These are phyloP conservation scores for Rhaphigaster nebulosa DNA, from an alignment of 2,888 invertebrate species.

Conservation along the genomic window DNA sequence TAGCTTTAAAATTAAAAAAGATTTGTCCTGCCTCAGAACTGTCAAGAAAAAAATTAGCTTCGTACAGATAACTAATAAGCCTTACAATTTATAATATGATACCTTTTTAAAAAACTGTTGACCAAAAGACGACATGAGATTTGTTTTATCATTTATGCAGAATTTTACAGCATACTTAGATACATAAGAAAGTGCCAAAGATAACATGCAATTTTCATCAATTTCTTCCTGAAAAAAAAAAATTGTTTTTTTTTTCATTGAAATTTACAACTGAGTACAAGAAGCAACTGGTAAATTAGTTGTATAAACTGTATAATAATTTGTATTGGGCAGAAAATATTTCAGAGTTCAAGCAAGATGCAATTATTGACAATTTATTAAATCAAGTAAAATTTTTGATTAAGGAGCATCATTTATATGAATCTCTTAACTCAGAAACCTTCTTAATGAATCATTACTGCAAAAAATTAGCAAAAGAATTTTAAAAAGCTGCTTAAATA, in stretches of 20 bases:
- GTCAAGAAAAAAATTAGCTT: too few relatives aligned
- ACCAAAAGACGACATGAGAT: background rate
- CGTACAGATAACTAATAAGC: too few relatives aligned
- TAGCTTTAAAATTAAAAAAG: background rate
- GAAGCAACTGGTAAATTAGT: background rate
- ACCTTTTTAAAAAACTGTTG: background rate
- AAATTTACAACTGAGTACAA: background rate
- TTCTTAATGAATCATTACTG: background rate
- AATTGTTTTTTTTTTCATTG: background rate
- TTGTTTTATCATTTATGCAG: slow-evolving; percentile 3
- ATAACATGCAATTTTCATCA: slow-evolving; percentile 29
- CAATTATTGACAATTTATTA: background rate
- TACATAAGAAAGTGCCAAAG: background rate
- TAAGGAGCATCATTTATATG: background rate
- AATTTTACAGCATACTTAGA: slow-evolving; percentile 16
- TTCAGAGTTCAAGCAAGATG: background rate
- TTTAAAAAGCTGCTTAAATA: too few relatives aligned
- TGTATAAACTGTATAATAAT: background rate
- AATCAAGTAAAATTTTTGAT: background rate
- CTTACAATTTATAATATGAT: background rate
- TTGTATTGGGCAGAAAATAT: background rate
- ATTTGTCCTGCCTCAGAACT: background rate
- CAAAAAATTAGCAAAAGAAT: too few relatives aligned
- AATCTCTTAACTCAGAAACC: background rate
- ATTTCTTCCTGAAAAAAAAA: slow-evolving; percentile 6